Conservation (phyloP, 2,888 invertebrate genomes). For the Stenchaetothrips biformis region DNA sequence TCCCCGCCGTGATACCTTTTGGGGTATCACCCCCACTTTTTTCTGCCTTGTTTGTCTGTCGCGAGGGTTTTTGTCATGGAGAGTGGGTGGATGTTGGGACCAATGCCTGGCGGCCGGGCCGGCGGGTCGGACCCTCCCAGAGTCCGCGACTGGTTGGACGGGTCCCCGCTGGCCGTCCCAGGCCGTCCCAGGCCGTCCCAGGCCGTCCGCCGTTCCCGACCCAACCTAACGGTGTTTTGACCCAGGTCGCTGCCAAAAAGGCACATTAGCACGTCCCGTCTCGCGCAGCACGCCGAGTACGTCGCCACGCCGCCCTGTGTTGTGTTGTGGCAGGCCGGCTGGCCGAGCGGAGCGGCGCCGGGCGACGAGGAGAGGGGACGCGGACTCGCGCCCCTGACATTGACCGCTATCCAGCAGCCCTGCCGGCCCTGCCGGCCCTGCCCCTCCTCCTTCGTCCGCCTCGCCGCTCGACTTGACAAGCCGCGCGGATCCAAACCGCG, state of each 20-base stretch:
- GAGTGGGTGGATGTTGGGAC: too few relatives aligned
- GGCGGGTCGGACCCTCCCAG: background rate
- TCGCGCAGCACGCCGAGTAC: background rate
- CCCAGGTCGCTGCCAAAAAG: slow-evolving; percentile 20
- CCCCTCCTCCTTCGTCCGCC: background rate
- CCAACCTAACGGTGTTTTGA: slow-evolving; percentile 4
- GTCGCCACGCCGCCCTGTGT: background rate
- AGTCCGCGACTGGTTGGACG: background rate
- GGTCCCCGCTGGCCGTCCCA: background rate
- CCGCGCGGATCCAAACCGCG: background rate
- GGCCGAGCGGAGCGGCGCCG: background rate
- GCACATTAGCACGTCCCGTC: slow-evolving; percentile 9
- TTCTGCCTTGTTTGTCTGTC: too few relatives aligned
- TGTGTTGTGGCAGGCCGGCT: background rate
- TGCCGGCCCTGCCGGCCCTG: background rate
- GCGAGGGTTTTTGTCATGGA: too few relatives aligned
- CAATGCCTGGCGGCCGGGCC: background rate
- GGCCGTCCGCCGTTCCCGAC: background rate
- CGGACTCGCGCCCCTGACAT: slow-evolving; percentile 3
- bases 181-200: background rate
- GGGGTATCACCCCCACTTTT: too few relatives aligned
- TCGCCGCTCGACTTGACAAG: background rate
- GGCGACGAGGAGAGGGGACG: background rate
- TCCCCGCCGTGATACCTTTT: too few relatives aligned
- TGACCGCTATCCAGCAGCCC: slow-evolving; percentile 9